phyloP scores from a whole-genome alignment of 2,113 vertebrate species.

The Amphiprion ocellaris region DNA sequence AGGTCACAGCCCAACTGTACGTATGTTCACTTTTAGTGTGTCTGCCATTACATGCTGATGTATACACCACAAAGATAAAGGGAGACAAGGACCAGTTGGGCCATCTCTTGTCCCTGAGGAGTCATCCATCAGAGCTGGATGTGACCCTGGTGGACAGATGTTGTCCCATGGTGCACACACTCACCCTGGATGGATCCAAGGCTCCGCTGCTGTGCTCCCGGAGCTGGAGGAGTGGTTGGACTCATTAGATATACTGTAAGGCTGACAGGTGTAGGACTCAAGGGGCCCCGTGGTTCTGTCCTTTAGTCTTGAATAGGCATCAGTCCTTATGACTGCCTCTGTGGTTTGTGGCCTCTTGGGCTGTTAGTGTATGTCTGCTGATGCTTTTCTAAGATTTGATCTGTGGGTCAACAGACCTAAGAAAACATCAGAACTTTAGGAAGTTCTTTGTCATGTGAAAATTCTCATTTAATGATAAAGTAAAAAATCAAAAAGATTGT shows the following conservation, averaged over 20 bases:
- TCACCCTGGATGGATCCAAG: conserved; percentile 58
- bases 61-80: conserved; percentile 57
- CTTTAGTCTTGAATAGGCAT: conserved; percentile 47
- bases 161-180: conserved; percentile 38
- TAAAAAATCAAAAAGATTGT: conserved; percentile 4
- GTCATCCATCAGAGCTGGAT: conserved; percentile 71
- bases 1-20: conserved; percentile 68
- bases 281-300: conserved; percentile 34
- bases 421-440: not conserved
- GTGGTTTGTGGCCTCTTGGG: not conserved
- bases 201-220: conserved; percentile 36
- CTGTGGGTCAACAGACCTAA: not conserved
- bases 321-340: conserved; percentile 25
- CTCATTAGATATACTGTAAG: conserved; percentile 57
- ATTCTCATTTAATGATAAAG: too few species aligned
- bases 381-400: conserved; percentile 16
- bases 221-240: conserved; percentile 50
- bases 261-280: conserved; percentile 47
- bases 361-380: conserved; percentile 13
- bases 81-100: conserved; percentile 43
- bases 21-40: conserved; percentile 31
- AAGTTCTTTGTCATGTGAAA: too few species aligned
- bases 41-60: conserved; percentile 23
- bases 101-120: conserved; percentile 50
- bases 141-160: conserved; percentile 69